Base-by-base conservation (phyloP, 2,113 vertebrate species). In the Sylvilagus bachmani region DNA sequence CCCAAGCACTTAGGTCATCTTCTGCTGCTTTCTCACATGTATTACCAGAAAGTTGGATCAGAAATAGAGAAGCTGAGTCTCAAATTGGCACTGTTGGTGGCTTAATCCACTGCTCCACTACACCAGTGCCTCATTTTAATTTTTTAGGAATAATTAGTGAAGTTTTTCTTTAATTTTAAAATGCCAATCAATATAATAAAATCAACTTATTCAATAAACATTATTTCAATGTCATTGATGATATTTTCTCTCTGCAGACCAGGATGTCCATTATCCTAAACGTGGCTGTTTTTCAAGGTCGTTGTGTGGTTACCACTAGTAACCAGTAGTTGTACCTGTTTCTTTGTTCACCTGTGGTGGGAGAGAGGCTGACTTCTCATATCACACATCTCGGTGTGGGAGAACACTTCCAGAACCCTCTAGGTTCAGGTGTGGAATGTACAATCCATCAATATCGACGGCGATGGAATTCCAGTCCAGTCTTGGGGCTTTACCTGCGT, bases 161-260 rank as follows among this genome's bases (percentile, higher is more conserved):
- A 69, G 29, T 69, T 69, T 69, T 69, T 67, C 29, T 31, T 67
- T 44, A 73, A 22, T 70, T 73, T 38, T 29, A 38, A 73, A 87
- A 51, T 75, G 2, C 2, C 16, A 10, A 27, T 3, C 10, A 90
- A n/a, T 69, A 61, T 24, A 31, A 85, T n/a, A 51, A 87, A 88
- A 70, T 58, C 31, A 87, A 91, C 38, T 51, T 36, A 10, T 74
- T 89, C 69, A 80, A 24, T 79, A 90, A 90, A 79, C 33, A n/a
- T 25, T 25, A 38, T 94, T 78, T 51, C 24, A 73, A 91, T 79
- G 24, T 38, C 19, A 87, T 11, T 74, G 58, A 27, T 49, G 44
- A 90, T 36, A 25, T 4, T 7, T 24, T 58, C 25, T 91, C 5
- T 70, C 49, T 81, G 49, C 31, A 9, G 31, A 58, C 2, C 29